Evolutionary conservation across 2,797 vertebrate species (phyloP), one percentile per base, ranked within the genome.

Genomic region (Aldrovandia affinis): DNA sequence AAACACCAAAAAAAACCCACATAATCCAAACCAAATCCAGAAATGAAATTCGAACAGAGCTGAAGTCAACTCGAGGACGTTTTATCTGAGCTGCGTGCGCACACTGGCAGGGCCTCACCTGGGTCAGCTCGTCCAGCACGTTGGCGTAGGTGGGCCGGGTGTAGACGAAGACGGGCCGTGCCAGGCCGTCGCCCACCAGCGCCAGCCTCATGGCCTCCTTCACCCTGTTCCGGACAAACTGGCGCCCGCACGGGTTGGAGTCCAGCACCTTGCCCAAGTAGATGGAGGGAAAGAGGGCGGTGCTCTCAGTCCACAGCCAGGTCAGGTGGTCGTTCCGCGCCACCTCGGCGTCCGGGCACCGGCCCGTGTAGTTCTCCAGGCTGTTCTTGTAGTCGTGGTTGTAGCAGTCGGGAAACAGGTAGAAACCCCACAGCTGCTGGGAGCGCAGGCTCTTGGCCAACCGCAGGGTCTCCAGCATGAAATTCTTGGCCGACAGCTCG

Each of bases 391-490:
- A 99, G 92, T 99, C 95, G 0, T 99, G 98, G 93, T 99, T 99
- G 89, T 99, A 99, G 91, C 98, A 99, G 91, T 99, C 98, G 0
- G 98, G 98, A 89, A 99, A 99, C 88, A 99, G 95, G 91, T 99
- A 99, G 92, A 96, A 99, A 8, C 98, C 98, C 98, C 98, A 99
- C 30, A 99, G 94, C 18, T 98, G 97, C 75, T 94, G 95, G 25
- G 97, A 97, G 50, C 97, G 95, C 80, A 94, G 89, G 50, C 87
- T 96, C 89, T 98, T 98, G 79, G 96, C 97, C 0, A 88, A 59
- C 20, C 94, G 96, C 65, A 99, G 89, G 0, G 98, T 99, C 42
- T 95, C 93, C 77, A 96, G 91, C 97, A 99, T 99, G 90, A 98
- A 99, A 86, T 91, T 93, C 44, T 90, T 93, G 5, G 97, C 97